These are phyloP conservation scores for Electrona antarctica DNA, from an alignment of 2,113 vertebrate species.

Conservation along the genomic window DNA sequence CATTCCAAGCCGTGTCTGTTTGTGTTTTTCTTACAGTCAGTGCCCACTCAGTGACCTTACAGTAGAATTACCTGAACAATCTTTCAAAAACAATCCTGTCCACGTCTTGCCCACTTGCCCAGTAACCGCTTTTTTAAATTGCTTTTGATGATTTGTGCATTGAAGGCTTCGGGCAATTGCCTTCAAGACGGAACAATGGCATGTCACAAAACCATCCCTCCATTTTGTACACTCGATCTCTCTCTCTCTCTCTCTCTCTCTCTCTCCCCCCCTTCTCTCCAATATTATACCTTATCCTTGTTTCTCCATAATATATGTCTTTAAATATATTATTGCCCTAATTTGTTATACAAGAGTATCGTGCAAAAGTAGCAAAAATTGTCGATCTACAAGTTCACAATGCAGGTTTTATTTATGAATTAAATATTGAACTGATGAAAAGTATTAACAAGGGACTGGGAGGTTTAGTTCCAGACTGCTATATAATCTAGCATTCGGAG, in stretches of 20 bases:
- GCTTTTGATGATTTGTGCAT: constrained; percentile 1
- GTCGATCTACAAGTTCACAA: no score
- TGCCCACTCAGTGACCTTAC: background rate
- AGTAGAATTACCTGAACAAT: constrained; percentile 4
- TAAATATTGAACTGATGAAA: no score
- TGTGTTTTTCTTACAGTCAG: constrained; percentile 1
- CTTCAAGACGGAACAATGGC: background rate
- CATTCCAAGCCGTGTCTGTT: background rate
- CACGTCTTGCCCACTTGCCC: background rate
- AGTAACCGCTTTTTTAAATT: background rate
- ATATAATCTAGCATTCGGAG: no score
- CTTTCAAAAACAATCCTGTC: background rate
- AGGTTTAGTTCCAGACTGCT: no score
- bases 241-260: background rate
- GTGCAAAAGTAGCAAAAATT: no score
- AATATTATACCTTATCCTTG: no score
- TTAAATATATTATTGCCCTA: no score
- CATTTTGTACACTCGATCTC: no score
- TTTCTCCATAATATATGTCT: background rate
- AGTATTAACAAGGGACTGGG: no score
- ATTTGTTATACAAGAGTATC: no score
- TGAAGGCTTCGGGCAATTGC: background rate
- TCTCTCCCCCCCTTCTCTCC: no score
- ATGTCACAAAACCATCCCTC: background rate
- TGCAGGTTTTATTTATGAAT: no score